Evolutionary conservation across 2,797 vertebrate genomes (phyloP).

Genomic region (Sebastes itinus): DNA sequence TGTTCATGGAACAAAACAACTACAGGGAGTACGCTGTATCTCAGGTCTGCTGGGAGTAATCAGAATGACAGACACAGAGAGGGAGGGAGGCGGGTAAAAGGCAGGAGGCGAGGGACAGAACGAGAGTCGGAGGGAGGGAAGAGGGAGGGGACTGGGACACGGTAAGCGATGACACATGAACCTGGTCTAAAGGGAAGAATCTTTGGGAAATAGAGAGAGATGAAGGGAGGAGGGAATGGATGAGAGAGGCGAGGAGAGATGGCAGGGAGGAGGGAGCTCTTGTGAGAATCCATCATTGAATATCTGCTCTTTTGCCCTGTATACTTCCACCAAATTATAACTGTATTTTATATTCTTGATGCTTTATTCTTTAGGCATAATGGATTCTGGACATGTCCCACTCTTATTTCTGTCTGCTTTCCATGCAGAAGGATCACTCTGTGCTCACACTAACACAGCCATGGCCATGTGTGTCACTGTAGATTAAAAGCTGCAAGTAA

Average conservation of each 20-base stretch:
- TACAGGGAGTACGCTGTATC: slow-evolving; percentile 26
- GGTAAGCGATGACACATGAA: slow-evolving; percentile 25
- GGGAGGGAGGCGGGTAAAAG: background rate
- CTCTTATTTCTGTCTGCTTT: background rate
- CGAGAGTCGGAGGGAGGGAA: background rate
- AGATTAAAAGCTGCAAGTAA: background rate
- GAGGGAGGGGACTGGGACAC: background rate
- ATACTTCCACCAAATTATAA: background rate
- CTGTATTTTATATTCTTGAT: background rate
- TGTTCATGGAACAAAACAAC: slow-evolving; percentile 37
- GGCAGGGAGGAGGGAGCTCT: background rate
- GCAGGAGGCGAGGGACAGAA: slow-evolving; percentile 8
- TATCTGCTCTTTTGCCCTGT: background rate
- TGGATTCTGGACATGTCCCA: background rate
- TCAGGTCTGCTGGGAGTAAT: slow-evolving; percentile 42
- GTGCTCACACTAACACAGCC: background rate
- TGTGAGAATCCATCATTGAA: background rate
- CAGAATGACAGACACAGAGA: background rate
- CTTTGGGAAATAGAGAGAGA: slow-evolving; percentile 4
- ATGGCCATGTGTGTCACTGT: background rate
- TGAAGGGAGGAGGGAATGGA: background rate
- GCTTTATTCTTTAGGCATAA: background rate
- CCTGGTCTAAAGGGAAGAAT: slow-evolving; percentile 15
- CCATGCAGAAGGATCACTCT: background rate
- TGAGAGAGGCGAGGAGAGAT: background rate